Evolutionary conservation across 2,888 invertebrate species (phyloP).

Genomic region (Homarus gammarus): DNA sequence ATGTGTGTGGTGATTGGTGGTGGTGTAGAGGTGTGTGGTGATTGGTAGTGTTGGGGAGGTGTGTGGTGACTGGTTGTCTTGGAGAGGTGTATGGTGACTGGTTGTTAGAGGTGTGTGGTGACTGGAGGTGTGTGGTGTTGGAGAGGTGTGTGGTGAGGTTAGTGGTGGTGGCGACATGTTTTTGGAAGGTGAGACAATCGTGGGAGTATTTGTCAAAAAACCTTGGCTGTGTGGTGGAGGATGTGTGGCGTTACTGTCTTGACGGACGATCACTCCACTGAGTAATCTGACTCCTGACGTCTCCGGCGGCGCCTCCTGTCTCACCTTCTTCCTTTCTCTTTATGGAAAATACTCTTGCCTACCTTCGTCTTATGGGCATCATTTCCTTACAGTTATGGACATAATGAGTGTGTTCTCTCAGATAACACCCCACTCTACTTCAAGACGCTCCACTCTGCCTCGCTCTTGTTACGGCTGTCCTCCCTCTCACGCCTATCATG

Average conservation of each 20-base stretch:
- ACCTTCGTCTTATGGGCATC: too few relatives aligned
- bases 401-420: too few relatives aligned
- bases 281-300: slow-evolving; percentile 37
- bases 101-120: neutral
- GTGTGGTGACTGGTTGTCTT: neutral
- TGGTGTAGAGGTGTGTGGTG: neutral
- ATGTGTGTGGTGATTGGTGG: neutral
- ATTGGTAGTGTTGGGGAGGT: neutral
- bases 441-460: too few relatives aligned
- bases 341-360: neutral
- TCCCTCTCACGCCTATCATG: too few relatives aligned
- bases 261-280: slow-evolving; percentile 15
- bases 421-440: too few relatives aligned
- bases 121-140: neutral
- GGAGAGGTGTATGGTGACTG: neutral
- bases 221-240: neutral
- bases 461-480: too few relatives aligned
- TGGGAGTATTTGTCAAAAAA: too few relatives aligned
- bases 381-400: too few relatives aligned
- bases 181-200: too few relatives aligned
- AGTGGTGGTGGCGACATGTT: neutral
- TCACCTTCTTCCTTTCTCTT: neutral
- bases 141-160: neutral
- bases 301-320: neutral
- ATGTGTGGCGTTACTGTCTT: neutral